These are phyloP conservation scores for Telenomus remus DNA, from an alignment of 1,140 invertebrate species.

Conservation along the genomic window DNA sequence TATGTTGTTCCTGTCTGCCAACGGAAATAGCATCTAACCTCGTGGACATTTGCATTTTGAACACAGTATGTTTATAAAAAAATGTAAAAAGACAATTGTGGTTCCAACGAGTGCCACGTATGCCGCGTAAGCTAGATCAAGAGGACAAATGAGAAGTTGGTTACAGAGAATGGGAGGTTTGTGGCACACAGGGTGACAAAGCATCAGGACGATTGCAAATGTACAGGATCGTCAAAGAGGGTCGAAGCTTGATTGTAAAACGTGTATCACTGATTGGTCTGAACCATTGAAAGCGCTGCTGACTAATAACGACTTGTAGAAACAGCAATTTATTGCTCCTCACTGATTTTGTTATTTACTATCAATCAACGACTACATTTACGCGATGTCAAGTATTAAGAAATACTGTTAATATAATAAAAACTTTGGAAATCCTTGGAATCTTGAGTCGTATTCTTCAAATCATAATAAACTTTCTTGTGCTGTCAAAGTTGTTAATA, in stretches of 20 bases:
- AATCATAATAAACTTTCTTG: too few species aligned
- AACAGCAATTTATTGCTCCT: slow-evolving; percentile 44
- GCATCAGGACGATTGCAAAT: slow-evolving; percentile 6
- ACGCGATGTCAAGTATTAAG: slow-evolving; percentile 16
- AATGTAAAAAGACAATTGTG: slow-evolving; percentile 31
- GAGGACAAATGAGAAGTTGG: slow-evolving; percentile 1
- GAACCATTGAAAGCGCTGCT: slow-evolving; percentile 40
- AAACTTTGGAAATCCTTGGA: too few species aligned
- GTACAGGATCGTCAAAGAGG: slow-evolving; percentile 28
- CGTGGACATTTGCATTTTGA: too few species aligned
- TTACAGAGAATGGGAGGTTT: slow-evolving; percentile 20
- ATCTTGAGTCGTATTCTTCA: too few species aligned
- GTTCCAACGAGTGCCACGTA: slow-evolving; percentile 51
- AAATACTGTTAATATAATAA: too few species aligned
- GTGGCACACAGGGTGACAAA: slow-evolving; percentile 13
- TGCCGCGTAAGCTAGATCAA: slow-evolving; percentile 9
- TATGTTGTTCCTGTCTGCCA: too few species aligned
- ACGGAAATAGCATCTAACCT: too few species aligned
- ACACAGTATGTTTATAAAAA: too few species aligned
- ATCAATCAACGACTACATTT: slow-evolving; percentile 9
- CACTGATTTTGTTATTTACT: slow-evolving; percentile 17
- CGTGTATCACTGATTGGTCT: slow-evolving; percentile 58
- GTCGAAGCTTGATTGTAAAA: slow-evolving; percentile 41
- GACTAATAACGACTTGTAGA: slow-evolving; percentile 31
- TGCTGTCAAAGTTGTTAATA: too few species aligned